Evolutionary conservation across 1,140 invertebrate species (phyloP).

Genomic region (Drosophila pachea): DNA sequence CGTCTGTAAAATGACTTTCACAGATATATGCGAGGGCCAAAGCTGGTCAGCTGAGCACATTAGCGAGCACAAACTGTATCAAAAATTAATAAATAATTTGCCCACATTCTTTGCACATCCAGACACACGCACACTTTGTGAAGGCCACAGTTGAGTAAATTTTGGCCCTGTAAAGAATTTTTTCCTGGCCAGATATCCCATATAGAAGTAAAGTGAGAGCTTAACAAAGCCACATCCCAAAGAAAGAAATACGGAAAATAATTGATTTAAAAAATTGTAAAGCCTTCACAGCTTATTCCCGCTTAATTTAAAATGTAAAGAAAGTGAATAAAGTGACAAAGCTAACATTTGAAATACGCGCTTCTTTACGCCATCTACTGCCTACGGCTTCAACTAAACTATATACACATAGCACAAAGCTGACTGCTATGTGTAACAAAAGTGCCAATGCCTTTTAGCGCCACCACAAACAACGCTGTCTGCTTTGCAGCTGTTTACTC

Average conservation of each 20-base stretch:
- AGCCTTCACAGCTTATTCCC: no score
- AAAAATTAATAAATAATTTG: conserved; percentile 9
- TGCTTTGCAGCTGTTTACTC: conserved; percentile 18
- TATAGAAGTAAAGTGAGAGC: no score
- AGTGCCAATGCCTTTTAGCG: background rate
- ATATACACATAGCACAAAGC: conserved; percentile 25
- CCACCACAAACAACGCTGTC: conserved; percentile 11
- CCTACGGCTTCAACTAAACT: conserved; percentile 1
- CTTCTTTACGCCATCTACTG: conserved; percentile 23
- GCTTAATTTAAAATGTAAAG: background rate
- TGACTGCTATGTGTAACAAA: conserved; percentile 14
- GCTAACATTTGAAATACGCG: conserved; percentile 16
- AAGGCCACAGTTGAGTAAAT: background rate
- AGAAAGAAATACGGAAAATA: background rate
- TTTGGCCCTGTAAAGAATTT: no score
- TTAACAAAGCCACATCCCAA: no score
- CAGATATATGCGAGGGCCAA: conserved; percentile 23
- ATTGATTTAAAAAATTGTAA: no score
- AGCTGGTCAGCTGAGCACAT: conserved; percentile 5
- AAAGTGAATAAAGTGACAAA: no score
- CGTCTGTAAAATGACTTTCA: conserved; percentile 61
- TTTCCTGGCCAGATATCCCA: no score
- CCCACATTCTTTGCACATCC: background rate
- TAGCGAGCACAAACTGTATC: conserved; percentile 2
- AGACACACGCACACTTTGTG: background rate